phyloP scores from a whole-genome alignment of 2,888 invertebrate species.

The Tenodera sinensis region DNA sequence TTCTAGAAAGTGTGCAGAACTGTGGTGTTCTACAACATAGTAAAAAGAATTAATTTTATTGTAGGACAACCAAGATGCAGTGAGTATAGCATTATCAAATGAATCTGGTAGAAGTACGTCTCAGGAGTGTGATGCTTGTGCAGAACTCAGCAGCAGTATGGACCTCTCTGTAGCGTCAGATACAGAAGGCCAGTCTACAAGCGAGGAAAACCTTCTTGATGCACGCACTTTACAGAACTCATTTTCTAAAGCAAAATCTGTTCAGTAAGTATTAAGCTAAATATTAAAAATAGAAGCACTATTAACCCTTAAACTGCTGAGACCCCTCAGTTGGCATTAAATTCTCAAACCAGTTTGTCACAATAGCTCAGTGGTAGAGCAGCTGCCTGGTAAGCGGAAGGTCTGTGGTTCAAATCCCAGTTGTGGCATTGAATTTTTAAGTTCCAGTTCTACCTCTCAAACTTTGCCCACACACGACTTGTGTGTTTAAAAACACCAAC shows the following conservation, averaged over 20 bases:
- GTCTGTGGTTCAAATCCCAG: no score
- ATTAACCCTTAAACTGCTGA: no score
- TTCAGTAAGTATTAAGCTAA: constrained; percentile 26
- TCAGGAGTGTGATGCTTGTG: neutral
- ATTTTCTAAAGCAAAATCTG: constrained; percentile 30
- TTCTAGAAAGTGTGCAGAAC: no score
- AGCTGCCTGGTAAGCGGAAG: no score
- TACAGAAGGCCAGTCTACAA: constrained; percentile 16
- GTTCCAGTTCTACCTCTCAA: no score
- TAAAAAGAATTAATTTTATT: neutral
- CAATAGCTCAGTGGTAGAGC: no score
- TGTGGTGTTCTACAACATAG: neutral
- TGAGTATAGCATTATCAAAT: neutral
- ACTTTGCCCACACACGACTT: no score
- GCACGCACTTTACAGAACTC: constrained; percentile 28
- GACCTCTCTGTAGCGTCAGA: constrained; percentile 20
- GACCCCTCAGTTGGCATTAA: no score
- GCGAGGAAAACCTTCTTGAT: constrained; percentile 31
- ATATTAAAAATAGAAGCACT: neutral
- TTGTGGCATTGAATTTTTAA: no score
- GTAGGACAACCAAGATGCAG: neutral
- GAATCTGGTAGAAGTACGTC: neutral
- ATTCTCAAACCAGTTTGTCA: no score
- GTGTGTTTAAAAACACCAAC: no score
- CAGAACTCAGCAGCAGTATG: constrained; percentile 2